Base-by-base conservation (phyloP, 2,797 vertebrate genomes). In the Urosaurus nigricauda region DNA sequence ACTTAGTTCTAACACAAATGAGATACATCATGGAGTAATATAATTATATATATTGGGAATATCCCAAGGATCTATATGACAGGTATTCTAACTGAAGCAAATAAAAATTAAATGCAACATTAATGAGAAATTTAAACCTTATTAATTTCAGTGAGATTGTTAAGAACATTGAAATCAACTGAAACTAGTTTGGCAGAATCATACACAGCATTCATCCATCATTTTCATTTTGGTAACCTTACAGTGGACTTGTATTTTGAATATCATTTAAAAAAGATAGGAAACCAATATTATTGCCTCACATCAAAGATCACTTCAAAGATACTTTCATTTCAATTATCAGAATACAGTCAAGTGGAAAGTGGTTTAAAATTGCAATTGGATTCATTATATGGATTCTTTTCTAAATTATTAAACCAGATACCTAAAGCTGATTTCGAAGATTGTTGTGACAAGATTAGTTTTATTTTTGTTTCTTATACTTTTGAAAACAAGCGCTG, bases 401-500 rank as follows among this genome's bases (percentile, higher is more conserved):
- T 86, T 24, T 29, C 60, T 51, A 60, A 81, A 35, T 73, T 74
- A 63, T 16, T 56, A 80, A 81, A 58, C 2, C n/a, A 79, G 2
- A 79, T 13, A 32, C 9, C 51, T 77, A 12, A 83, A 80, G 29
- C 24, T 70, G 7, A 3, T 71, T 58, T 51, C 16, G 6, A 85
- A 40, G 2, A 68, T 60, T 17, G 17, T 79, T 86, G 9, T 19
- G 21, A 32, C 43, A 63, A 37, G 1, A 2, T 29, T 60, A 40
- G 43, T 56, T 85, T 43, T 56, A 19, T 35, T 86, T 78, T n/a
- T 19, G 21, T 85, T 37, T 60, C 47, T 68, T 51, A 29, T 2
- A 47, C 13, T 60, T 58, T 19, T 71, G 65, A 88, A 84, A 85
- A 40, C n/a, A 82, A 84, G 56, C 37, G 17, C 51, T 70, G 24